phyloP scores from a whole-genome alignment of 2,113 vertebrate species.

The Chitala chitala region DNA sequence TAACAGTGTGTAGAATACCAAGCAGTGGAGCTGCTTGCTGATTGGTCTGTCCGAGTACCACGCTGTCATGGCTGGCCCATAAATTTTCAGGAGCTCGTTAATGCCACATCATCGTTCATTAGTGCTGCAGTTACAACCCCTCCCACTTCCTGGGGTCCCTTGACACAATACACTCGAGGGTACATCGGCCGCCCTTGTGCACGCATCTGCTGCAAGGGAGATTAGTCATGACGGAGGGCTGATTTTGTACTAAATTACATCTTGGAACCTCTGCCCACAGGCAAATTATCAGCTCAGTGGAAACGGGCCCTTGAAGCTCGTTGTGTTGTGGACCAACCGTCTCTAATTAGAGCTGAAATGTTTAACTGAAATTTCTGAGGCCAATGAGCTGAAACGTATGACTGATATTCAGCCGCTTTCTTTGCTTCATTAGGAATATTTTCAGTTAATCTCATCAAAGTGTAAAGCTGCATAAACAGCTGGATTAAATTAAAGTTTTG shows the following conservation, averaged over 20 bases:
- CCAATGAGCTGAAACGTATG: background rate
- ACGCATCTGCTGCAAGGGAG: background rate
- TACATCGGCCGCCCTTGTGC: background rate
- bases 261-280: background rate
- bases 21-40: background rate
- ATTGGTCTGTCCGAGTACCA: background rate
- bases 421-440: background rate
- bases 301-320: background rate
- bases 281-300: background rate
- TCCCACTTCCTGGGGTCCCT: background rate
- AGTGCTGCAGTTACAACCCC: background rate
- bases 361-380: background rate
- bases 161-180: background rate
- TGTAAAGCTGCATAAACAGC: conserved; percentile 26
- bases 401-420: background rate
- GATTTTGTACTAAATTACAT: conserved; percentile 18
- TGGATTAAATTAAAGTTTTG: conserved; percentile 28
- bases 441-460: conserved; percentile 36
- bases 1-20: background rate
- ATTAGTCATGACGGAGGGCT: conserved; percentile 17
- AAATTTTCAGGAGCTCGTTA: background rate
- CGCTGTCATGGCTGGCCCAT: background rate
- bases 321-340: background rate
- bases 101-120: background rate
- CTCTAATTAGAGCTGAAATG: conserved; percentile 14